phyloP scores from a whole-genome alignment of 2,888 invertebrate species.

The Alloplasta piceator region DNA sequence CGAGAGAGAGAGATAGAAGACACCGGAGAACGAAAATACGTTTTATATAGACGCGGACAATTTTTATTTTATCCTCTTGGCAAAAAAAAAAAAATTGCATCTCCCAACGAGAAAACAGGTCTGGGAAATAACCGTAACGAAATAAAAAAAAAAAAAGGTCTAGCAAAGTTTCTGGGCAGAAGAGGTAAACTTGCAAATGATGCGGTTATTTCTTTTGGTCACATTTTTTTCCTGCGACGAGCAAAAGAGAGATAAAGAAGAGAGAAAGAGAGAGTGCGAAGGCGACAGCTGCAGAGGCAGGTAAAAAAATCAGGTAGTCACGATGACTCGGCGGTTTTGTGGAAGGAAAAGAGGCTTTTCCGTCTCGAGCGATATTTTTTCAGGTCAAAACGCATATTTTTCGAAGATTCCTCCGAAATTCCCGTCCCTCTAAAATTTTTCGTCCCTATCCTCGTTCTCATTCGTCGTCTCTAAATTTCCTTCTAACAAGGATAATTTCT shows the following conservation, averaged over 20 bases:
- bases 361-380: slow-evolving; percentile 31
- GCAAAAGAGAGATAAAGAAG: slow-evolving; percentile 2
- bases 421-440: not conserved
- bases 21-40: too few species aligned
- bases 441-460: not conserved
- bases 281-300: slow-evolving; percentile 49
- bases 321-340: slow-evolving; percentile 38
- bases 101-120: too few species aligned
- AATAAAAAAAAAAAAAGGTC: not conserved
- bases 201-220: slow-evolving; percentile 24
- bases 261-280: not conserved
- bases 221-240: slow-evolving; percentile 14
- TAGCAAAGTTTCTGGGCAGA: not conserved
- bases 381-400: not conserved
- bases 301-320: slow-evolving; percentile 38
- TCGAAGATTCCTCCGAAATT: not conserved
- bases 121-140: too few species aligned
- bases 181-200: not conserved
- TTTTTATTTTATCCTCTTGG: too few species aligned
- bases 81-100: not conserved
- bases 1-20: not conserved
- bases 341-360: not conserved
- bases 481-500: too few species aligned
- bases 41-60: too few species aligned
- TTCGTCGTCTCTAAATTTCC: not conserved